These are phyloP conservation scores for Buphagus erythrorhynchus DNA, from an alignment of 2,797 vertebrate species.

Conservation along the genomic window DNA sequence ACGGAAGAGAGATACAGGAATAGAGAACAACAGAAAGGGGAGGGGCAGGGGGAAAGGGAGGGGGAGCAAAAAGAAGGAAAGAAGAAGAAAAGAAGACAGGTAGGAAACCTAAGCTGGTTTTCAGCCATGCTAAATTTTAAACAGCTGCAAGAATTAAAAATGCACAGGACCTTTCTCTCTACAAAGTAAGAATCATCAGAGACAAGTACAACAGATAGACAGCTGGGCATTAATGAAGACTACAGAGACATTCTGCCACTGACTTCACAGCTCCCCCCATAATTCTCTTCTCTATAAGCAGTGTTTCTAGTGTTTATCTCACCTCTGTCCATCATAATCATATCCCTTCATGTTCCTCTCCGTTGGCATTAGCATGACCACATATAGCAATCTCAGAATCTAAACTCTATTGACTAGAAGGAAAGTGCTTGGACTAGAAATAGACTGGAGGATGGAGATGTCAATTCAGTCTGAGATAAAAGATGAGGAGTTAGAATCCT, in stretches of 20 bases:
- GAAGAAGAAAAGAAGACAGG: not conserved
- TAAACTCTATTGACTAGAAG: not conserved
- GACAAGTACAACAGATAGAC: not conserved
- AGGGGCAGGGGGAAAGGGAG: rapidly evolving
- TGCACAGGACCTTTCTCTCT: not conserved
- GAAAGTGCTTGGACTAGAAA: not conserved
- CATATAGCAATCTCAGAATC: not conserved
- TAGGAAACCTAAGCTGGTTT: not conserved
- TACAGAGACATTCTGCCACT: not conserved
- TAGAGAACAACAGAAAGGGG: not conserved
- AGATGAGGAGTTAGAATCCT: not conserved
- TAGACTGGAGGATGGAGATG: not conserved
- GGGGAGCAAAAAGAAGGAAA: not conserved
- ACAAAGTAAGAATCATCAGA: not conserved
- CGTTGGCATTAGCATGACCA: not conserved
- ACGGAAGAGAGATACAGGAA: not conserved
- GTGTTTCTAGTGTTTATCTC: not conserved
- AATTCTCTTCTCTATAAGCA: not conserved
- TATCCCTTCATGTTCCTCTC: not conserved
- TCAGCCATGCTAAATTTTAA: not conserved
- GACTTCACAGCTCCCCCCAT: not conserved
- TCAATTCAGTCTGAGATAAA: not conserved
- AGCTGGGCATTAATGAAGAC: not conserved
- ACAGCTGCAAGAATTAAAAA: not conserved
- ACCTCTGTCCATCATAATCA: not conserved